Evolutionary conservation across 2,797 vertebrate genomes (phyloP).

Genomic region (Pseudopleuronectes americanus): DNA sequence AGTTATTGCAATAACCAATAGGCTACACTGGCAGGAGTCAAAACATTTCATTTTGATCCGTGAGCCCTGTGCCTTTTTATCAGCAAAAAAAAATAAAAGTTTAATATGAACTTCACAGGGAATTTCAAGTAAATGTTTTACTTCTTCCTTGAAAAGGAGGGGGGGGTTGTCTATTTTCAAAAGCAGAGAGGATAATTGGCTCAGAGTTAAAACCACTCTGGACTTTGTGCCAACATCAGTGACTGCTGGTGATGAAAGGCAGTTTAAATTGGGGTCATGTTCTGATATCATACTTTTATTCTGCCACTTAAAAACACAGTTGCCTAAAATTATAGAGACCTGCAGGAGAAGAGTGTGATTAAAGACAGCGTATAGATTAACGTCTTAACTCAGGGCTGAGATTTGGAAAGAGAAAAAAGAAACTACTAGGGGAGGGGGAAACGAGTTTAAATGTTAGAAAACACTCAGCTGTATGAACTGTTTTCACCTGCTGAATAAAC

Average conservation of each 20-base stretch:
- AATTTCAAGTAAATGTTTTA: conserved; percentile 64
- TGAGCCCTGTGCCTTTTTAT: conserved; percentile 42
- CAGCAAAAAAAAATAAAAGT: conserved; percentile 69
- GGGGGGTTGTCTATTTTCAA: conserved; percentile 52
- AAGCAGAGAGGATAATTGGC: conserved; percentile 72
- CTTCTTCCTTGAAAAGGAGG: conserved; percentile 40
- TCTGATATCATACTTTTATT: conserved; percentile 59
- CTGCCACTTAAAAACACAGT: conserved; percentile 60
- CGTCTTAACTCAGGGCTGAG: background rate
- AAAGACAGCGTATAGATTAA: conserved; percentile 16
- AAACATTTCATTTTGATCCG: conserved; percentile 51
- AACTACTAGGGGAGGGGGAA: background rate
- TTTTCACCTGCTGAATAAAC: conserved; percentile 77
- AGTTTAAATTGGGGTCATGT: conserved; percentile 71
- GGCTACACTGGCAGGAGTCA: conserved; percentile 32
- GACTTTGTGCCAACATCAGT: conserved; percentile 71
- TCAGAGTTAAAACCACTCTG: conserved; percentile 64
- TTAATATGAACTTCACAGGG: conserved; percentile 64
- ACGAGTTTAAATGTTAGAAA: conserved; percentile 50
- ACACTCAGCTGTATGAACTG: conserved; percentile 68
- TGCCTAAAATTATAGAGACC: conserved; percentile 38
- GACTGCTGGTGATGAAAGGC: conserved; percentile 63
- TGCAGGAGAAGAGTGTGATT: conserved; percentile 22
- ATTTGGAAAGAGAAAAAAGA: background rate
- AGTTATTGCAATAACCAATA: conserved; percentile 29